Conservation (phyloP, 2,113 vertebrate genomes). For the Hemibates koningsi region DNA sequence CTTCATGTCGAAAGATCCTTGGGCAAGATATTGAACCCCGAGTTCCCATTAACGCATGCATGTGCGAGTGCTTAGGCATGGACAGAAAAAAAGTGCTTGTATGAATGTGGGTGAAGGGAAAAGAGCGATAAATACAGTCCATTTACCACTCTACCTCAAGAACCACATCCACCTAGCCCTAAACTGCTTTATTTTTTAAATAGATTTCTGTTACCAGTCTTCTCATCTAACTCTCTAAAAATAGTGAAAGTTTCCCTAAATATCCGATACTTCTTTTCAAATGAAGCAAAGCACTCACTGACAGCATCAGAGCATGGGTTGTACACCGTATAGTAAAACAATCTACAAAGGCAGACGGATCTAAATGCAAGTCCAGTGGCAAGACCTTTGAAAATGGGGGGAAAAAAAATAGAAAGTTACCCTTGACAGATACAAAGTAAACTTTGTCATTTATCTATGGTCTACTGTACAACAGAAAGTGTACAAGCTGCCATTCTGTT, state of each 20-base stretch:
- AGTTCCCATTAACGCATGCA: not conserved
- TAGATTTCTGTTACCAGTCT: not conserved
- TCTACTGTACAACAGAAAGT: not conserved
- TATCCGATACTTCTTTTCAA: not conserved
- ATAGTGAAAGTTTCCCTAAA: not conserved
- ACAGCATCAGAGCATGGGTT: not conserved
- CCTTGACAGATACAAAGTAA: not conserved
- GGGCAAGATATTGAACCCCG: not conserved
- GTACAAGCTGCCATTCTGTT: slow-evolving; percentile 5
- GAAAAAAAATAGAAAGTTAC: not conserved
- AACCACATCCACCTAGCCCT: not conserved
- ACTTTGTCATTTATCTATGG: not conserved
- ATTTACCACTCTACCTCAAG: not conserved
- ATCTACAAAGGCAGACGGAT: not conserved
- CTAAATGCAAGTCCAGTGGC: slow-evolving; percentile 47
- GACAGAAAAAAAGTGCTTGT: not conserved
- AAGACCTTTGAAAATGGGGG: slow-evolving; percentile 28
- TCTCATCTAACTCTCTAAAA: not conserved
- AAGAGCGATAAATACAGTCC: not conserved
- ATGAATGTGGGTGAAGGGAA: not conserved
- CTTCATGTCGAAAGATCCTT: not conserved
- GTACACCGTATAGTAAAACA: not conserved
- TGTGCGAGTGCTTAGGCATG: not conserved
- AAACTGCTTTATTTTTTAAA: not conserved
- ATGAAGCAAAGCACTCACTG: not conserved